These are phyloP conservation scores for Andrena hattorfiana DNA, from an alignment of 2,888 invertebrate species.

Conservation along the genomic window DNA sequence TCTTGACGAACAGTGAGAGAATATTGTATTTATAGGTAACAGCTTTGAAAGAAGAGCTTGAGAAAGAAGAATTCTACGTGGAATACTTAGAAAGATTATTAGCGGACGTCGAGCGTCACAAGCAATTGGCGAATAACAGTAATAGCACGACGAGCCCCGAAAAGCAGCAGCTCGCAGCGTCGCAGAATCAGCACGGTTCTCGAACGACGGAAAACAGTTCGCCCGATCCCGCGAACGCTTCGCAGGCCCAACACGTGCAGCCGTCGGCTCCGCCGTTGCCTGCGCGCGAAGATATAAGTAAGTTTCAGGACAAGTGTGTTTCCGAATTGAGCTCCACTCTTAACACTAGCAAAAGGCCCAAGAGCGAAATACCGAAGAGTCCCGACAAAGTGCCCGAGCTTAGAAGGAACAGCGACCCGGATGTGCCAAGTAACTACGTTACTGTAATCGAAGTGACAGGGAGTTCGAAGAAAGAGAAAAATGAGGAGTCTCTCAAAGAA, in stretches of 20 bases:
- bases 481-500: slow-evolving; percentile 86
- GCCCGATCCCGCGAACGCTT: slow-evolving; percentile 45
- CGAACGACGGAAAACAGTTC: slow-evolving; percentile 61
- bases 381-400: slow-evolving; percentile 82
- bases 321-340: slow-evolving; percentile 83
- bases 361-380: slow-evolving; percentile 83
- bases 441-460: slow-evolving; percentile 96
- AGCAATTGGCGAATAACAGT: slow-evolving; percentile 82
- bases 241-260: slow-evolving; percentile 69
- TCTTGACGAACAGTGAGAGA: neutral
- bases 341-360: slow-evolving; percentile 80
- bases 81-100: slow-evolving; percentile 94
- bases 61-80: slow-evolving; percentile 96
- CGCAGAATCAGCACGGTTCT: slow-evolving; percentile 68
- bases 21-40: slow-evolving; percentile 85
- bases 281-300: slow-evolving; percentile 81
- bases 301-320: slow-evolving; percentile 85
- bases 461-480: slow-evolving; percentile 83
- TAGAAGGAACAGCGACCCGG: slow-evolving; percentile 85
- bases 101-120: slow-evolving; percentile 94
- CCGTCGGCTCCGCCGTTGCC: slow-evolving; percentile 82
- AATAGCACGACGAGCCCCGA: slow-evolving; percentile 82
- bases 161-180: slow-evolving; percentile 81
- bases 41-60: slow-evolving; percentile 93
- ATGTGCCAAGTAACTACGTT: slow-evolving; percentile 89